Base-by-base conservation (phyloP, 1,140 invertebrate species). In the Argopecten irradians region DNA sequence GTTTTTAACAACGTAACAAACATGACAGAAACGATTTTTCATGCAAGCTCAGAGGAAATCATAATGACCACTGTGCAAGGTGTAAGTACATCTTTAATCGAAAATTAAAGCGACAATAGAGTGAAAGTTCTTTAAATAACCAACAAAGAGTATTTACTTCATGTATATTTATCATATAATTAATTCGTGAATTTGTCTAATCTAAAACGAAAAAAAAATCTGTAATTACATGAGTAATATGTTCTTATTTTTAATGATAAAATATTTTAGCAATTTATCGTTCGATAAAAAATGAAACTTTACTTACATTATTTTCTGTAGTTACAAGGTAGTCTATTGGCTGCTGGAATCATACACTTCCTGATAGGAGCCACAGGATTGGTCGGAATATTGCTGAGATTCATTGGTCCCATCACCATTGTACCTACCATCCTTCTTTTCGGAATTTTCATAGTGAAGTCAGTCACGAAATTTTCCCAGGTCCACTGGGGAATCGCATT, bases 301-400 rank as follows among this genome's bases (percentile, higher is more conserved):
- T 16, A 35, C 16, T 14, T 34, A 11, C 9, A 14, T n/a, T 86
- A 71, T 19, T 55, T 97, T 0, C 96, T 82, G 87, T 87, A 91
- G 91, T 33, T 92, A 28, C 92, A 93, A 46, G 93, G 92, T 16
- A 92, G 92, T 41, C 84, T 95, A 82, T 91, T 94, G 90, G 91
- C 93, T 11, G 91, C 93, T 14, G 91, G 92, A 0, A 11, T 93
- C 11, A 86, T 94, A 33, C 92, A 94, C 71, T 88, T 94, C 0
- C 39, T 94, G 33, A 88, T 94, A 32, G 93, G 94, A 7, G 93
- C 93, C 87, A 93, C 96, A 94, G 97, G 97, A 16, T 95, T 98
- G 0, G 96, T 98, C 82, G 97, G 97, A 3, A 96, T 97, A 36
- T 82, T 98, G 32, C 94, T 98, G 0, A 93, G 96, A 84, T 97